A percentile compares a stretch with the other conserved stretches of the same genome.
phyloP scores from a whole-genome alignment of 2,113 vertebrate genomes.

The Leucoraja erinaceus region DNA sequence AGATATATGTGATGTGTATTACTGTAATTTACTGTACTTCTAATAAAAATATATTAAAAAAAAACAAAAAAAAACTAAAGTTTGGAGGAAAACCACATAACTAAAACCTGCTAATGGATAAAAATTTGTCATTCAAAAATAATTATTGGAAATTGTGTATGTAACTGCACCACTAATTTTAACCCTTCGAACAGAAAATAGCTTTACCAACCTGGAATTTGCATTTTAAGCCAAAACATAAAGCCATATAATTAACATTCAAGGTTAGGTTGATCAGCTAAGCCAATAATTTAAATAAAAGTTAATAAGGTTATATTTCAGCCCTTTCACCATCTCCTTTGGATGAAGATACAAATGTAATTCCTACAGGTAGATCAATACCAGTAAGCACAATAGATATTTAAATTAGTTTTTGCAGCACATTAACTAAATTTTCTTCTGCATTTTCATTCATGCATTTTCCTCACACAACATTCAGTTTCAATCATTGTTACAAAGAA shows the following conservation, averaged over 20 bases:
- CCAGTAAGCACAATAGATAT: not conserved
- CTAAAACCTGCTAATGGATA: not conserved
- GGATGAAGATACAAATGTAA: not conserved
- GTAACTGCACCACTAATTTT: not conserved
- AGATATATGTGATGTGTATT: too few species aligned
- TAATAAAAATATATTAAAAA: too few species aligned
- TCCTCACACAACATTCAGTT: not conserved
- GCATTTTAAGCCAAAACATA: not conserved
- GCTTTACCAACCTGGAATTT: not conserved
- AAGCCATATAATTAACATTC: not conserved
- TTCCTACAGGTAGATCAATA: not conserved
- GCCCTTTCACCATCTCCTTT: not conserved
- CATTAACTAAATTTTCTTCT: constrained; percentile 1
- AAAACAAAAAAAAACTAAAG: not conserved
- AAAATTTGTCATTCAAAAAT: not conserved
- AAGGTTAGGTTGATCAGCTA: not conserved
- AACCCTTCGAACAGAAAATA: not conserved
- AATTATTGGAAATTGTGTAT: not conserved
- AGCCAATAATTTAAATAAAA: not conserved
- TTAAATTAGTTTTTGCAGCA: not conserved
- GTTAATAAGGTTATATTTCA: not conserved
- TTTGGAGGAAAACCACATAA: not conserved
- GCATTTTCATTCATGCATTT: not conserved
- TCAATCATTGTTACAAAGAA: not conserved
- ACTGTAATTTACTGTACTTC: too few species aligned